Percentiles rank a stretch among this genome's conserved stretches.
Evolutionary conservation across 2,113 vertebrate species (phyloP).

Genomic region (Sapayoa aenigma): DNA sequence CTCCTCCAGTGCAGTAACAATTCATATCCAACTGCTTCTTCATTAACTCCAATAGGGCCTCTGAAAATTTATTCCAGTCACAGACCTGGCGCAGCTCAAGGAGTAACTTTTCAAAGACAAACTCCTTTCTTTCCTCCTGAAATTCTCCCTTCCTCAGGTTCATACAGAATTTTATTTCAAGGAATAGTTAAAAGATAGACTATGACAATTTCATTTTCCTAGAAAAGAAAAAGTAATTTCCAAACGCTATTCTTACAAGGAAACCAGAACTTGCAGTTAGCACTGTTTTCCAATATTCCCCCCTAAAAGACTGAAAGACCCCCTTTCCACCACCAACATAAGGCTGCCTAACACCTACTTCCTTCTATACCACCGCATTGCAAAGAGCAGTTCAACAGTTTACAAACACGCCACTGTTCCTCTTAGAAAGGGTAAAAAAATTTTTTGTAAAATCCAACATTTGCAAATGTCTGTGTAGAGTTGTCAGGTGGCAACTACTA

Average conservation of each 20-base stretch:
- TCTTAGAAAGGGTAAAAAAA: not conserved
- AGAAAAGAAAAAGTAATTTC: not conserved
- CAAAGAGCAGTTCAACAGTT: not conserved
- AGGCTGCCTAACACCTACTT: not conserved
- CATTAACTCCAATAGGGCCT: not conserved
- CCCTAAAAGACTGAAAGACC: not conserved
- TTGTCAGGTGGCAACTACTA: slow-evolving; percentile 22
- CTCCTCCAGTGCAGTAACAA: slow-evolving; percentile 2
- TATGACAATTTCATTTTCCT: not conserved
- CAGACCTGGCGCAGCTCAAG: not conserved
- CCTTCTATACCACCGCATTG: not conserved
- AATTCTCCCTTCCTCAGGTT: not conserved
- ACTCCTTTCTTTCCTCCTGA: not conserved
- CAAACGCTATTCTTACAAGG: not conserved
- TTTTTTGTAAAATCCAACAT: not conserved
- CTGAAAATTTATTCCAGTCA: not conserved
- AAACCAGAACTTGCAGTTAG: not conserved
- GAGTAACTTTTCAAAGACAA: not conserved
- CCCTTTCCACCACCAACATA: not conserved
- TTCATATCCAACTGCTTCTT: slow-evolving; percentile 13
- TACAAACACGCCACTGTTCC: not conserved
- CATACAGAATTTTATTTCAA: not conserved
- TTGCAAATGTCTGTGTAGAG: not conserved
- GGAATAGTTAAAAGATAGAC: not conserved
- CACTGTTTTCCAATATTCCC: not conserved